These are phyloP conservation scores for Netelia fuscicornis DNA, from an alignment of 2,888 invertebrate genomes.

Conservation along the genomic window DNA sequence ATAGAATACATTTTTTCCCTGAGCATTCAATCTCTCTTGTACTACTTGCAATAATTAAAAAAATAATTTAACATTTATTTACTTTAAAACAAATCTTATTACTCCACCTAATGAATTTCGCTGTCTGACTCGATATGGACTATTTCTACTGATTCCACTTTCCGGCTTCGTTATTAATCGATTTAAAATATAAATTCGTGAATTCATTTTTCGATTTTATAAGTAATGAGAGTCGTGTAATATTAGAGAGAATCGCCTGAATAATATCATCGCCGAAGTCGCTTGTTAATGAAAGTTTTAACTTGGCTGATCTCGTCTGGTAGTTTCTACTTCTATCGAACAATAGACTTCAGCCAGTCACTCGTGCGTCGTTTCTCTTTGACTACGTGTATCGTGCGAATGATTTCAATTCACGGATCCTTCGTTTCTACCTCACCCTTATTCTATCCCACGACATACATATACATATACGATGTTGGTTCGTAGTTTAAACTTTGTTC, in stretches of 20 bases:
- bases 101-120: not conserved
- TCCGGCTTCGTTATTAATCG: no score
- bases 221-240: no score
- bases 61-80: not conserved
- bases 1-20: not conserved
- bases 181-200: no score
- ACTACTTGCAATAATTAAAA: not conserved
- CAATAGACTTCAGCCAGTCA: constrained; percentile 3
- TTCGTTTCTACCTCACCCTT: not conserved
- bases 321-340: not conserved
- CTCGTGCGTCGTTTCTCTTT: constrained; percentile 12
- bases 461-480: constrained; percentile 3
- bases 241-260: no score
- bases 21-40: not conserved
- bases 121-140: not conserved
- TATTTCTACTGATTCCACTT: no score
- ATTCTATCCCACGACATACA: not conserved
- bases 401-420: constrained; percentile 45
- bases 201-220: no score
- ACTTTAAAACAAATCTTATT: no score
- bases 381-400: constrained; percentile 9
- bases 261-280: no score
- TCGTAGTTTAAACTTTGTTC: constrained; percentile 36
- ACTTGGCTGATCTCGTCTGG: not conserved
- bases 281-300: no score